Conservation (phyloP, 1,140 invertebrate genomes). For the Colletes gigas region DNA sequence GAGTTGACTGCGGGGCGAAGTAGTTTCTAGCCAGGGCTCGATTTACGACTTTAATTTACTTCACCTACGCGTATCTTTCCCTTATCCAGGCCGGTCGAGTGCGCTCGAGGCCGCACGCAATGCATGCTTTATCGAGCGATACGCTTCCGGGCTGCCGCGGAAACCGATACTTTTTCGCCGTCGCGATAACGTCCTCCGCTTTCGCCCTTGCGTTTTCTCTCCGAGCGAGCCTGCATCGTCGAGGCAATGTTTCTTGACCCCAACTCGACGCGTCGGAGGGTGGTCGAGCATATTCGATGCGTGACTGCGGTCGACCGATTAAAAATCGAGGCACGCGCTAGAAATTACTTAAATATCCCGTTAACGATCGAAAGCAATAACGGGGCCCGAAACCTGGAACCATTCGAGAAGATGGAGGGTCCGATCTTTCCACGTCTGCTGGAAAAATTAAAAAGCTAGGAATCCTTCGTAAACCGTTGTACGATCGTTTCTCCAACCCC, state of each 20-base stretch:
- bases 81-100: constrained; percentile 24
- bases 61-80: constrained; percentile 41
- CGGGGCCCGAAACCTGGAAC: no score
- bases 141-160: constrained; percentile 27
- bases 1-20: constrained; percentile 16
- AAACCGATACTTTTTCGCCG: constrained; percentile 18
- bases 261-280: background rate
- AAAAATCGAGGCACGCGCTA: no score
- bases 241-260: background rate
- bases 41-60: constrained; percentile 57
- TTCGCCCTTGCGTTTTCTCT: background rate
- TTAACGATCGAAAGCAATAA: no score
- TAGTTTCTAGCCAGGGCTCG: constrained; percentile 25
- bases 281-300: no score
- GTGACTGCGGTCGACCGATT: no score
- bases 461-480: background rate
- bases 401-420: background rate
- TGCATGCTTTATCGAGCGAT: constrained; percentile 56
- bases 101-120: constrained; percentile 42
- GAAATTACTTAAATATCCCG: no score
- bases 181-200: background rate
- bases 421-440: background rate
- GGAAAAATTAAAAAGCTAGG: background rate
- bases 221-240: background rate
- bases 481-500: background rate